Evolutionary conservation across 2,797 vertebrate genomes (phyloP), one percentile per base, ranked within the genome.

Genomic region (Rachycentron canadum): DNA sequence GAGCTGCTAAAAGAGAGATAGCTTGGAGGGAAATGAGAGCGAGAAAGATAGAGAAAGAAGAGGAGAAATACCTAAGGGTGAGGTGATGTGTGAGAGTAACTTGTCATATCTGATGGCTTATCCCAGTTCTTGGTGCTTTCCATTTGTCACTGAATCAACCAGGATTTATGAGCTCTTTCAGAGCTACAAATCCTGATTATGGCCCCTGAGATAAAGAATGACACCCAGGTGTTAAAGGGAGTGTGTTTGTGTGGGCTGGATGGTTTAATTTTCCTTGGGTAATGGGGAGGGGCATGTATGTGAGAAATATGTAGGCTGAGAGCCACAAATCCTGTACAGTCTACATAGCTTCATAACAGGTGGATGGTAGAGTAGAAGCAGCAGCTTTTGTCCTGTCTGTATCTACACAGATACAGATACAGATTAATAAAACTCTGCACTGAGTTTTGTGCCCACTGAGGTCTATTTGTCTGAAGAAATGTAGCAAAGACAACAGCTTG

Each of bases 91-190:
- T 83, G 76, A 83, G 83, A 84, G 89, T 73, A 88, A 88, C 87
- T 77, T 81, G 78, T 90, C 78, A 82, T 81, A 78, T 81, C 79
- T 86, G 86, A 92, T 86, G 85, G 79, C 78, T 89, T 86, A 86
- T 87, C 75, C 60, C 36, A 10, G 52, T 53, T 73, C 41, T 79
- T 47, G 32, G 60, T 85, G 40, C 81, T 73, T 76, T 84, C 80
- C 71, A 73, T 76, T 81, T 92, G 87, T 92, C 90, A 85, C 82
- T 55, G 81, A 89, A 85, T 89, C 78, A 79, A 81, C 75, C 62
- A 83, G 67, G 87, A 91, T 90, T 84, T 86, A 89, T 90, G 83
- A 73, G 72, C 52, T 65, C 76, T 77, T 79, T 56, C 62, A 43
- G 28, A 69, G 83, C 73, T 67, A 86, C 88, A 90, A 88, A 91